Conservation (phyloP, 2,888 invertebrate genomes). For the Timema cristinae region DNA sequence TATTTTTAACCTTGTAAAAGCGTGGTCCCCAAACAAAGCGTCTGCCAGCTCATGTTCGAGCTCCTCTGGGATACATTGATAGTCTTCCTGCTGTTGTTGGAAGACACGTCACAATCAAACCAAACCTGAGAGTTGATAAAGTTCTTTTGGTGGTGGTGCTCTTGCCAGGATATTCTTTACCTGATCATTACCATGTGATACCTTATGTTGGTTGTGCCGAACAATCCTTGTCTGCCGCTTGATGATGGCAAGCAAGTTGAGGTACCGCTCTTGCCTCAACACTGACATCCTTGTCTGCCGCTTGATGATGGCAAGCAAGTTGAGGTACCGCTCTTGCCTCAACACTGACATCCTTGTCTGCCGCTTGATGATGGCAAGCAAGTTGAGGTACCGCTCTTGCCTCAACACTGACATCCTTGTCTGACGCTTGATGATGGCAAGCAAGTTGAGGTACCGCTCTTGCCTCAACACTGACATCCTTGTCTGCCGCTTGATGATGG, state of each 20-base stretch:
- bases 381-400: too few species aligned
- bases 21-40: neutral
- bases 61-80: neutral
- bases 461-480: neutral
- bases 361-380: conserved; percentile 10
- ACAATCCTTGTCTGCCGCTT: too few species aligned
- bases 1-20: neutral
- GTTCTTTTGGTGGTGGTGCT: neutral
- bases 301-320: too few species aligned
- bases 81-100: neutral
- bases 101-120: neutral
- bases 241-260: too few species aligned
- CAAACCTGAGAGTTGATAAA: neutral
- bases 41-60: neutral
- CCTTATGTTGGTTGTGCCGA: neutral
- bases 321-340: too few species aligned
- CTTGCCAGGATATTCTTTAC: conserved; percentile 5
- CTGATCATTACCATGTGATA: neutral
- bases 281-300: too few species aligned
- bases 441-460: too few species aligned
- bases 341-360: too few species aligned
- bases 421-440: too few species aligned
- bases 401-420: too few species aligned
- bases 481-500: too few species aligned
- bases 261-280: too few species aligned